Conservation (phyloP, 2,888 invertebrate genomes). For the Archaeoteleia sp. region DNA sequence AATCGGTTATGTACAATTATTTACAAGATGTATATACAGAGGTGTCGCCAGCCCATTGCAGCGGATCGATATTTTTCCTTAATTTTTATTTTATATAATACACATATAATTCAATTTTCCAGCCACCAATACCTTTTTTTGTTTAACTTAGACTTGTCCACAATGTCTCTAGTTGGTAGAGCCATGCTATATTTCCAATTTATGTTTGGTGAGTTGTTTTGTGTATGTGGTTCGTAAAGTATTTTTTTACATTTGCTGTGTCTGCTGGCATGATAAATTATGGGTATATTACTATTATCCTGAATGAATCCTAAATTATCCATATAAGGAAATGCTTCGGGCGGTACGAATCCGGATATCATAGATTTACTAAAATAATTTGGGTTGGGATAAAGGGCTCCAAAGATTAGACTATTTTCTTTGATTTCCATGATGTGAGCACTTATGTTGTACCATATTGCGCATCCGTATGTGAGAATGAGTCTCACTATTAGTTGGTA, state of each 20-base stretch:
- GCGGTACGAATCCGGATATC: conserved; percentile 17
- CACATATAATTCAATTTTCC: too few species aligned
- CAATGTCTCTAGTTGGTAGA: conserved; percentile 12
- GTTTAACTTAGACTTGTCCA: conserved; percentile 10
- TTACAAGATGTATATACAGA: too few species aligned
- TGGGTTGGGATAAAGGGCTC: conserved; percentile 12
- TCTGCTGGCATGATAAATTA: conserved; percentile 14
- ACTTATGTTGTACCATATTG: too few species aligned
- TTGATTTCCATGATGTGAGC: too few species aligned
- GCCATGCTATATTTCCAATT: conserved; percentile 2
- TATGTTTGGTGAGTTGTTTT: background rate
- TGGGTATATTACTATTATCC: conserved; percentile 16
- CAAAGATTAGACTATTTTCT: conserved; percentile 29
- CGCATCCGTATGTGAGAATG: too few species aligned
- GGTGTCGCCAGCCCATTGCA: too few species aligned
- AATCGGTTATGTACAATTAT: too few species aligned
- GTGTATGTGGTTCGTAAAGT: background rate
- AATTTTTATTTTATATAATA: too few species aligned
- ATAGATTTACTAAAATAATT: conserved; percentile 8
- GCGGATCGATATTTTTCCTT: too few species aligned
- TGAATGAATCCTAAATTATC: conserved; percentile 28
- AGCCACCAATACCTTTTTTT: conserved; percentile 17
- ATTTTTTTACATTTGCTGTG: background rate
- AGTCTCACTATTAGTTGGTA: too few species aligned
- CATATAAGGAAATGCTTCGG: conserved; percentile 33